phyloP scores from a whole-genome alignment of 2,113 vertebrate species.

The Deroptyus accipitrinus region DNA sequence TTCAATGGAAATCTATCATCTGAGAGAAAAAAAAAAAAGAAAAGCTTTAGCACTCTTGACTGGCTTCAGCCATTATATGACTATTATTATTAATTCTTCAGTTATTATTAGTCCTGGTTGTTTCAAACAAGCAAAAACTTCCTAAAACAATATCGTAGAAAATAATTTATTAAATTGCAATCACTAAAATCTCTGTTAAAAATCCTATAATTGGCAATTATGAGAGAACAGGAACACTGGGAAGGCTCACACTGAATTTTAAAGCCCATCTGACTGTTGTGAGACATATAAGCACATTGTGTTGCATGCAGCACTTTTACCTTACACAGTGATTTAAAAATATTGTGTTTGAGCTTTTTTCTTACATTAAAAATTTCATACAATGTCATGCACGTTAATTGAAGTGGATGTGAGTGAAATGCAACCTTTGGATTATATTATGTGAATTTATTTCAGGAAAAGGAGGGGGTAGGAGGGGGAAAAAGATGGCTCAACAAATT shows the following conservation, averaged over 20 bases:
- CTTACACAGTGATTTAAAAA: background rate
- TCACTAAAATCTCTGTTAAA: background rate
- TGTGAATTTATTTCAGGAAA: slow-evolving; percentile 8
- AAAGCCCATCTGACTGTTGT: background rate
- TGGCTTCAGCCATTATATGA: background rate
- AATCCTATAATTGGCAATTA: background rate
- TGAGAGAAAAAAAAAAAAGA: background rate
- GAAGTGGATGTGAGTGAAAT: background rate
- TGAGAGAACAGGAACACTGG: background rate
- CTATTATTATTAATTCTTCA: background rate
- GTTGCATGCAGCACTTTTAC: background rate
- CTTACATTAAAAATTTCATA: slow-evolving; percentile 11
- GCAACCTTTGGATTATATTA: slow-evolving; percentile 4
- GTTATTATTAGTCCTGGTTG: background rate
- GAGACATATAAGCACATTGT: background rate
- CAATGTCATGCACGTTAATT: background rate
- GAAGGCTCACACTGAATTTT: background rate
- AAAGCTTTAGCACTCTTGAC: background rate
- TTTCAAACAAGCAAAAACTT: slow-evolving; percentile 3
- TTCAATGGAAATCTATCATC: background rate
- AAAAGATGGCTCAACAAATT: slow-evolving; percentile 53
- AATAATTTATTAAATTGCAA: slow-evolving; percentile 13
- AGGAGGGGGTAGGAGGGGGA: background rate
- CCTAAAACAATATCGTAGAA: background rate
- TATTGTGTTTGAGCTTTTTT: background rate